Evolutionary conservation across 2,888 invertebrate genomes (phyloP).

Genomic region (Platerodrilus igneus): DNA sequence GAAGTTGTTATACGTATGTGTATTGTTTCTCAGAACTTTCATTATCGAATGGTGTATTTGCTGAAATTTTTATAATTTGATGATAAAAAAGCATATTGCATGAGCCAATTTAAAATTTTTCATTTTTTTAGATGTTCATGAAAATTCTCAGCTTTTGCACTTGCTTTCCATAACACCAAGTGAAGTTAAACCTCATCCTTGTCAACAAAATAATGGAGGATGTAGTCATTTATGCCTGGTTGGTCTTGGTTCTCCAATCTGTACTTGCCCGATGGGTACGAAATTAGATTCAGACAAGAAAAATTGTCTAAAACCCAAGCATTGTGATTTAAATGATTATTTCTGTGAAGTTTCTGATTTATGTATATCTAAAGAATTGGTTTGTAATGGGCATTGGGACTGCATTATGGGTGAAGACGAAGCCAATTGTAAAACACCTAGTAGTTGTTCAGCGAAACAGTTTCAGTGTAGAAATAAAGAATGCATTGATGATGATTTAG

Average conservation of each 20-base stretch:
- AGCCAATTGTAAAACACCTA: conserved; percentile 35
- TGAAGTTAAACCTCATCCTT: conserved; percentile 51
- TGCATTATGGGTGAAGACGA: conserved; percentile 46
- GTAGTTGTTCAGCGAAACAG: conserved; percentile 45
- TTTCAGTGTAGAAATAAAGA: conserved; percentile 54
- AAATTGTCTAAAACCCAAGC: conserved; percentile 54
- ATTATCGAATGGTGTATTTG: too few relatives aligned
- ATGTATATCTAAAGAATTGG: conserved; percentile 41
- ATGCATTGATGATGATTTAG: conserved; percentile 47
- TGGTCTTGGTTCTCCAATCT: conserved; percentile 38
- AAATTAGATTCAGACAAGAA: conserved; percentile 50
- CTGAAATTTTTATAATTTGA: too few relatives aligned
- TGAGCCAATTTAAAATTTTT: too few relatives aligned
- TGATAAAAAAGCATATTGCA: too few relatives aligned
- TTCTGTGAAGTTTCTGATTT: conserved; percentile 49
- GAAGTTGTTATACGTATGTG: too few relatives aligned
- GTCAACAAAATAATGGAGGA: conserved; percentile 56
- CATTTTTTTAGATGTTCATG: conserved; percentile 34
- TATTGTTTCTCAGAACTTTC: too few relatives aligned
- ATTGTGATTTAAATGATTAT: conserved; percentile 49
- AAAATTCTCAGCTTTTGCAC: conserved; percentile 45
- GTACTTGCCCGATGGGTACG: conserved; percentile 66
- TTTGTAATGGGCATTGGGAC: conserved; percentile 42
- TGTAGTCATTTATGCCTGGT: conserved; percentile 74
- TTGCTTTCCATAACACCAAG: conserved; percentile 51